Evolutionary conservation across 2,113 vertebrate species (phyloP).

Genomic region (Python bivittatus): DNA sequence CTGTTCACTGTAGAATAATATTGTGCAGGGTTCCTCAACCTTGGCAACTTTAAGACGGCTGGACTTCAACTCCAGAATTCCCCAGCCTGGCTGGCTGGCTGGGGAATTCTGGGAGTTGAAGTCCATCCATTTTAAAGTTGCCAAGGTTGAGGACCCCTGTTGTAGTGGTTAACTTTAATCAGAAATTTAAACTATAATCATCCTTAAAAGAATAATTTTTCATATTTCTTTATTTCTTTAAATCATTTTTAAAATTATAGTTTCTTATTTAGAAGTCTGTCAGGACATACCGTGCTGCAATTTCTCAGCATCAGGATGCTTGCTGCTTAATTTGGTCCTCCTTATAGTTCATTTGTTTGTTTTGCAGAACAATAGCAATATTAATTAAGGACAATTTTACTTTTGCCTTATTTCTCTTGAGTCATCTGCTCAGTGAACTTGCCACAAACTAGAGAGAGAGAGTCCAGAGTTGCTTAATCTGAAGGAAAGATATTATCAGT

Average conservation of each 20-base stretch:
- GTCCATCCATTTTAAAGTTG: too few species aligned
- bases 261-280: not conserved
- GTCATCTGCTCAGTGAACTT: not conserved
- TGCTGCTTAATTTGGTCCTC: not conserved
- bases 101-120: too few species aligned
- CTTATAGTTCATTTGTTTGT: not conserved
- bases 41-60: too few species aligned
- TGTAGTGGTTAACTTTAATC: not conserved
- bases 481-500: not conserved
- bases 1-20: not conserved
- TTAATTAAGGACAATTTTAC: not conserved
- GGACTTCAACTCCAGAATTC: too few species aligned
- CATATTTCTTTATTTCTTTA: not conserved
- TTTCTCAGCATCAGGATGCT: not conserved
- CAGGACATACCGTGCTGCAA: not conserved
- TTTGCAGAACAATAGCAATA: not conserved
- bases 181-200: not conserved
- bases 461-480: not conserved
- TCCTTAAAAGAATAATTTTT: not conserved
- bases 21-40: too few species aligned
- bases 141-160: too few species aligned
- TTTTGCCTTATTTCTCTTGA: not conserved
- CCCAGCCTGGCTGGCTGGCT: too few species aligned
- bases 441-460: not conserved
- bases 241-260: not conserved